Percentiles rank a stretch among this genome's conserved stretches.
Evolutionary conservation across 2,888 invertebrate species (phyloP).

Genomic region (Myopa testacea): DNA sequence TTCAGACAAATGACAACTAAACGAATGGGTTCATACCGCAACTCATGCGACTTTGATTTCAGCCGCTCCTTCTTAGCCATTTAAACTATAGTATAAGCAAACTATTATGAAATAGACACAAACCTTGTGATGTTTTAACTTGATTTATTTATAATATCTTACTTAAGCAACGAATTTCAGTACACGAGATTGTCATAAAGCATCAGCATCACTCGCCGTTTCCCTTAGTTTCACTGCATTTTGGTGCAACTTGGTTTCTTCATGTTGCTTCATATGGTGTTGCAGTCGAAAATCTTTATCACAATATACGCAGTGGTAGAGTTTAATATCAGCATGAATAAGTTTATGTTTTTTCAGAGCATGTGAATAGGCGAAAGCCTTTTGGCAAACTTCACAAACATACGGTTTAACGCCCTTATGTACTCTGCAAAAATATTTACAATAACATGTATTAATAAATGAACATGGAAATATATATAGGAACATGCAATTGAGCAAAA

Average conservation of each 20-base stretch:
- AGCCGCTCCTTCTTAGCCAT: slow-evolving; percentile 63
- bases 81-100: slow-evolving; percentile 45
- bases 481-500: too few relatives aligned
- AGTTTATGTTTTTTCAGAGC: slow-evolving; percentile 63
- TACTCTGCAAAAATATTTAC: slow-evolving; percentile 42
- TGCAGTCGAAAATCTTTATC: slow-evolving; percentile 64
- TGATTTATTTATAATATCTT: background rate
- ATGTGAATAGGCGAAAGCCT: slow-evolving; percentile 62
- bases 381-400: slow-evolving; percentile 60
- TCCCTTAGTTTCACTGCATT: slow-evolving; percentile 57
- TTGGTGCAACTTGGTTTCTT: slow-evolving; percentile 63
- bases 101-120: background rate
- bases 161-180: background rate
- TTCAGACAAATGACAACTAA: slow-evolving; percentile 67
- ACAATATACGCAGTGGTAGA: slow-evolving; percentile 63
- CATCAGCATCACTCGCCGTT: slow-evolving; percentile 45
- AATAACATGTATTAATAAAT: background rate
- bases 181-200: background rate
- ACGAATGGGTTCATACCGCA: slow-evolving; percentile 63
- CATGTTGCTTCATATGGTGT: slow-evolving; percentile 65
- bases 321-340: slow-evolving; percentile 62
- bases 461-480: background rate
- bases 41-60: slow-evolving; percentile 62
- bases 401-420: slow-evolving; percentile 64
- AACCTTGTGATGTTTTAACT: background rate